Conservation (phyloP, 2,797 vertebrate species). For the Lagorchestes hirsutus region DNA sequence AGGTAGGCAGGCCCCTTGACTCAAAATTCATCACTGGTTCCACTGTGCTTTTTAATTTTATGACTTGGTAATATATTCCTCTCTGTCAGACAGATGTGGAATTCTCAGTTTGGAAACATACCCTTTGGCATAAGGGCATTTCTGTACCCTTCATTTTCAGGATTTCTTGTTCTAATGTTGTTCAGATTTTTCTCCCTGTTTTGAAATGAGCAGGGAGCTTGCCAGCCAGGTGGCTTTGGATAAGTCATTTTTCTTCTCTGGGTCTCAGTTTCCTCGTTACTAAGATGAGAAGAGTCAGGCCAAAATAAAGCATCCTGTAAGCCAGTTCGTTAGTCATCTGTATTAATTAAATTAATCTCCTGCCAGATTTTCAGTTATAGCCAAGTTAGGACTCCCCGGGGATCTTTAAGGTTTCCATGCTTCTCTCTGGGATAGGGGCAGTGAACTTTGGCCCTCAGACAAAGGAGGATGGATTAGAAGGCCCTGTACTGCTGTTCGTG, state of each 20-base stretch:
- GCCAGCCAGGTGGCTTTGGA: background rate
- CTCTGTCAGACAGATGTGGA: background rate
- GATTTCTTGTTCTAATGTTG: background rate
- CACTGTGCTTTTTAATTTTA: background rate
- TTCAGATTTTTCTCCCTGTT: background rate
- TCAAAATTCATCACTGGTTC: background rate
- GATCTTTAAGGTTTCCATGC: background rate
- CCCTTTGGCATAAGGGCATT: background rate
- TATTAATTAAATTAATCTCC: background rate
- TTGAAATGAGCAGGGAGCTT: background rate
- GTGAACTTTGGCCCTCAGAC: background rate
- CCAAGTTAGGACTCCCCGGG: background rate
- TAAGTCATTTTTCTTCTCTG: background rate
- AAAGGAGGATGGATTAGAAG: background rate
- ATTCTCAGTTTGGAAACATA: background rate
- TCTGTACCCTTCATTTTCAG: background rate
- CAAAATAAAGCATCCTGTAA: background rate
- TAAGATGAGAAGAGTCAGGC: background rate
- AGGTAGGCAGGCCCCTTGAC: background rate
- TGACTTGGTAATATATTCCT: background rate
- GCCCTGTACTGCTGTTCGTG: background rate
- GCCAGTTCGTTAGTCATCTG: background rate
- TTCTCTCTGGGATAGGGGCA: background rate
- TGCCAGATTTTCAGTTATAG: background rate
- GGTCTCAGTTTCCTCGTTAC: background rate